Conservation (phyloP, 2,888 invertebrate genomes). For the Stenodema calcarata region DNA sequence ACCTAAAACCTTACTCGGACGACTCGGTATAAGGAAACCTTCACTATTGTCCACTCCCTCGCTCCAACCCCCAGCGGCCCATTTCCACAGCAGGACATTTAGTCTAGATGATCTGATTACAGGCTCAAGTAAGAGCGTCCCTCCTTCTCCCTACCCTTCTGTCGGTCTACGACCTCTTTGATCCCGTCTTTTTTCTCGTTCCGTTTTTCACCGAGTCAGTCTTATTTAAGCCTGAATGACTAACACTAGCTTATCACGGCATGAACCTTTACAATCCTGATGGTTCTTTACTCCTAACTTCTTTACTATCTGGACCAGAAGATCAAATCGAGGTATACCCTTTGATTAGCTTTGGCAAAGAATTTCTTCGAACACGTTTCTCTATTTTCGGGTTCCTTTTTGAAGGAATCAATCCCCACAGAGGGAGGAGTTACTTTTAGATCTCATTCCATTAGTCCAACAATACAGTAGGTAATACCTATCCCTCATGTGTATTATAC, state of each 20-base stretch:
- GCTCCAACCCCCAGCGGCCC: constrained; percentile 62
- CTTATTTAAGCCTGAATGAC: not conserved
- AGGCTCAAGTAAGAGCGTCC: constrained; percentile 75
- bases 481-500: too few relatives aligned
- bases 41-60: constrained; percentile 82
- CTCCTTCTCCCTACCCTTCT: constrained; percentile 46
- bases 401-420: too few relatives aligned
- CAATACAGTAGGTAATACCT: too few relatives aligned
- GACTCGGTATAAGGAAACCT: constrained; percentile 87
- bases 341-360: too few relatives aligned
- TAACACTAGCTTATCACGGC: not conserved
- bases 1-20: constrained; percentile 69
- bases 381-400: too few relatives aligned
- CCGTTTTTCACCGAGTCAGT: not conserved
- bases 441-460: too few relatives aligned
- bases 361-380: too few relatives aligned
- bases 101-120: constrained; percentile 88
- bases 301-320: not conserved
- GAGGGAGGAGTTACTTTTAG: too few relatives aligned
- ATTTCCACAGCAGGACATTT: constrained; percentile 71
- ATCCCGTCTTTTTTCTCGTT: not conserved
- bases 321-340: too few relatives aligned
- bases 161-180: not conserved
- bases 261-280: not conserved
- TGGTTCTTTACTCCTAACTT: not conserved